These are phyloP conservation scores for Brassicogethes aeneus DNA, from an alignment of 2,888 invertebrate species.

Conservation along the genomic window DNA sequence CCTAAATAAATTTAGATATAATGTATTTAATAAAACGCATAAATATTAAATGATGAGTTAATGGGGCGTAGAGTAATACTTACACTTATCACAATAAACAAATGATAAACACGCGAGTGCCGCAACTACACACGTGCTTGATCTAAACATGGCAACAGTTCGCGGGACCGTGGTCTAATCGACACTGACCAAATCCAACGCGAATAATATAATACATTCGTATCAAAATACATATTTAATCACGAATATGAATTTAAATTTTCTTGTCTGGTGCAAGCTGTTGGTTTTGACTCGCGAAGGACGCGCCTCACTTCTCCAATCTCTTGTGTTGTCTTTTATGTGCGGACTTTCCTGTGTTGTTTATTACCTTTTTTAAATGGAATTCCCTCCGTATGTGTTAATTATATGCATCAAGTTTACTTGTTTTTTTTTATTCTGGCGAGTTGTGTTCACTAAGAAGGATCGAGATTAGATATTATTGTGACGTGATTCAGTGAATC, in stretches of 20 bases:
- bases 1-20: no score
- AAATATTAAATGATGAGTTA: no score
- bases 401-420: no score
- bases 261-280: not conserved
- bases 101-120: constrained; percentile 14
- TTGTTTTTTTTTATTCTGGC: no score
- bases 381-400: no score
- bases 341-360: not conserved
- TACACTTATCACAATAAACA: constrained; percentile 18
- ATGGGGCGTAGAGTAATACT: constrained; percentile 11
- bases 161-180: constrained; percentile 9
- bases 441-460: no score
- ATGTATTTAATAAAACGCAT: no score
- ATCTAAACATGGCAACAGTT: constrained; percentile 10
- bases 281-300: not conserved
- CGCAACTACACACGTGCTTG: constrained; percentile 12
- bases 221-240: not conserved
- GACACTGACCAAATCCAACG: constrained; percentile 14
- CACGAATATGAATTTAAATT: not conserved
- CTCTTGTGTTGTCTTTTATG: no score
- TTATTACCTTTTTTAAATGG: no score
- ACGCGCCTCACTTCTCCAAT: no score
- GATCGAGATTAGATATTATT: no score
- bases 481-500: no score
- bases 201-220: not conserved